Evolutionary conservation across 2,888 invertebrate species (phyloP), one percentile per base, ranked within the genome.

Genomic region (Polyommatus icarus): DNA sequence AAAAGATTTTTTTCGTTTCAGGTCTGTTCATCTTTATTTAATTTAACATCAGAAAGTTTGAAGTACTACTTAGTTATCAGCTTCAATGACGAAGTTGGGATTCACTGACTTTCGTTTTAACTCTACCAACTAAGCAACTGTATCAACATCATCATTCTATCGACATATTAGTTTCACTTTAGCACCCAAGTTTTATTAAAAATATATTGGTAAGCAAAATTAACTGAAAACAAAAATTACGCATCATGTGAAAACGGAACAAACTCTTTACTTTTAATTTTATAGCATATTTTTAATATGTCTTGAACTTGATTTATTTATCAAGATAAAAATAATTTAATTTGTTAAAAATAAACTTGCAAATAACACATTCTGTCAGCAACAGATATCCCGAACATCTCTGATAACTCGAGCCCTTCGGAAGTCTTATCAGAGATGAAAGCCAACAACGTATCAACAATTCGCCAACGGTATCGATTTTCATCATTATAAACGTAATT

Each of bases 391-490:
- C 67, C 61, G 61, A 10, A 67, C 29, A 32, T 67, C 67, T 67
- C 24, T 29, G 24, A 24, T 6, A 29, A 15, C 67, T 67, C n/a
- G 59, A 59, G 20, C 59, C 20, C 59, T 54, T 20, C 29, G 6
- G 67, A 29, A 67, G 24, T 18, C 67, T 67, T 67, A 67, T 67
- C 67, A 32, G 24, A 40, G 3, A 12, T 18, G 24, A 24, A 71
- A 50, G 29, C 73, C 57, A 71, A 61, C 57, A 77, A 40, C n/a
- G 10, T 18, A 76, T 59, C 71, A 18, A 40, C 46, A 36, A 67
- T 29, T 77, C 67, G 40, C 67, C 18, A 54, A 73, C 61, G 20
- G 4, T 67, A 67, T 67, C 67, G 67, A 67, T 67, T 67, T 67
- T 29, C 29, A 67, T 67, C 7, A 67, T 32, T 32, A 15, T 12